These are phyloP conservation scores for Spondyliosoma cantharus DNA, from an alignment of 2,797 vertebrate species.

Conservation along the genomic window DNA sequence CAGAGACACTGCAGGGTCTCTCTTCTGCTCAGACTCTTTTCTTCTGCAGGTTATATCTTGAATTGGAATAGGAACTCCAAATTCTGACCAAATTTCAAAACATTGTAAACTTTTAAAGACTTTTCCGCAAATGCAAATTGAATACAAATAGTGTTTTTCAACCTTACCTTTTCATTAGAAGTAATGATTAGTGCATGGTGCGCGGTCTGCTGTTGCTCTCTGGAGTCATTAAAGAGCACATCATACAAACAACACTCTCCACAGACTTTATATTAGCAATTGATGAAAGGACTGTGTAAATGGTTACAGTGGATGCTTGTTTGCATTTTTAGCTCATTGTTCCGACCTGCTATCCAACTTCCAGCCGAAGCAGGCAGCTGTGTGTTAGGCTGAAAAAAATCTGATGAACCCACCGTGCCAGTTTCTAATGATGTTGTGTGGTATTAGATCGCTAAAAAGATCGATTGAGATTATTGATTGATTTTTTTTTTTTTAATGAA, in stretches of 20 bases:
- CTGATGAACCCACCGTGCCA: no score
- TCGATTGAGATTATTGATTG: no score
- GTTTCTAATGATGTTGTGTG: no score
- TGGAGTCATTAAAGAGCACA: neutral
- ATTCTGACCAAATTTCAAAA: neutral
- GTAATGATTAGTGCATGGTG: neutral
- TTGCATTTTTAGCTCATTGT: no score
- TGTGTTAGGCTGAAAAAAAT: no score
- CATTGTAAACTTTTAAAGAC: neutral
- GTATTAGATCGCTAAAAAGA: no score
- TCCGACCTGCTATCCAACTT: no score
- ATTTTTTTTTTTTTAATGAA: no score
- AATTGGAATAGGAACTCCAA: neutral
- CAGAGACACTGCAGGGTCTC: neutral
- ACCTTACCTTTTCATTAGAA: neutral
- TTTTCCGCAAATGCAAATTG: neutral
- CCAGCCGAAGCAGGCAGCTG: no score
- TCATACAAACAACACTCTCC: neutral
- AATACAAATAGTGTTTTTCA: neutral
- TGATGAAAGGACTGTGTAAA: no score
- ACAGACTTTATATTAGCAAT: no score
- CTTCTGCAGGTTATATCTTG: neutral
- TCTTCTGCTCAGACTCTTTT: neutral
- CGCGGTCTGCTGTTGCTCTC: slow-evolving; percentile 1
- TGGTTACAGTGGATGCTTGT: no score